Evolutionary conservation across 1,140 invertebrate species (phyloP), one percentile per base, ranked within the genome.

Genomic region (Monomorium pharaonis): DNA sequence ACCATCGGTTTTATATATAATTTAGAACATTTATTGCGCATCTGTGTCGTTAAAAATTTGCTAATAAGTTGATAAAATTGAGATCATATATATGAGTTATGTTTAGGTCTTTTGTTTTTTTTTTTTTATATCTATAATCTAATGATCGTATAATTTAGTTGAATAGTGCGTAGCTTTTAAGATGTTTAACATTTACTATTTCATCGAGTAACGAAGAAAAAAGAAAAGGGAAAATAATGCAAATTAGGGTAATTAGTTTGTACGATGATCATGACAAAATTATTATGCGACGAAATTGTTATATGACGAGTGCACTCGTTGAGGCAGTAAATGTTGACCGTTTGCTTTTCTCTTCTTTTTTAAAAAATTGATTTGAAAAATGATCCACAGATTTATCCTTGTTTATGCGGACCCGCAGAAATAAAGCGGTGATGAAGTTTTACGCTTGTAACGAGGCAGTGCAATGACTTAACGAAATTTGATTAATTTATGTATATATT

Each of bases 81-180:
- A 85, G 21, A 75, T 56, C 63, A 56, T 87, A 87, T 80, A 85
- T 85, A 88, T 70, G 72, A 56, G 51, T 83, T 69, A 87, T 70
- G 44, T 85, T 77, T 88, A 67, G 14, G 63, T 42, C 37, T 37
- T 58, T 33, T 92, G 51, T 54, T 92, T 89, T 49, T 49, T 18
- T 14, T 72, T 54, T 77, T 54, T 69, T 85, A 90, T 92, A 89
- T 90, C 90, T 89, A 74, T 93, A 92, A 92, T 91, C 85, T 89
- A 92, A 91, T 58, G 74, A 87, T 62, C 56, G 88, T 92, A 92
- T 91, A 89, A 93, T 92, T 92, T 91, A 92, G 92, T 91, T 90
- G 65, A 90, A 86, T 90, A 93, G 67, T 90, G 74, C 69, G 89
- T 92, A 93, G 86, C 42, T 7, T 85, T 67, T 74, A 56, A 44